These are phyloP conservation scores for Danaus melanippus DNA, from an alignment of 1,140 invertebrate genomes.

Conservation along the genomic window DNA sequence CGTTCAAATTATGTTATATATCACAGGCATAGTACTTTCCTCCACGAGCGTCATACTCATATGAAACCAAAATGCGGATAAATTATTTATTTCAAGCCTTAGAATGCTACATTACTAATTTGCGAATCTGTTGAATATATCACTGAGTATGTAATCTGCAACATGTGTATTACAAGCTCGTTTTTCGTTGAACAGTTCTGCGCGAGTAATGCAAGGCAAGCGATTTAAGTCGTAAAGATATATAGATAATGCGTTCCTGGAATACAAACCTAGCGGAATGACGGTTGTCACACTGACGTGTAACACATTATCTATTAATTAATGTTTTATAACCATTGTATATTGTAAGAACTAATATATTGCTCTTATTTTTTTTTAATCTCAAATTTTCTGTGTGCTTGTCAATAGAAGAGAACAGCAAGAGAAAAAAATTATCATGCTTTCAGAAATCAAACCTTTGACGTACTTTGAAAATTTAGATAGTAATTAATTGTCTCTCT, in stretches of 20 bases:
- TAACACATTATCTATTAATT: slow-evolving; percentile 1
- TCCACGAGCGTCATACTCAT: too few relatives aligned
- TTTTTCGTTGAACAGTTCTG: slow-evolving; percentile 15
- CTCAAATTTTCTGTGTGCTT: too few relatives aligned
- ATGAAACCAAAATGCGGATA: too few relatives aligned
- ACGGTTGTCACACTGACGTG: slow-evolving; percentile 20
- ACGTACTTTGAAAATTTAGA: too few relatives aligned
- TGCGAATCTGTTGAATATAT: background rate
- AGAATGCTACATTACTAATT: background rate
- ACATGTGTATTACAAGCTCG: slow-evolving; percentile 21
- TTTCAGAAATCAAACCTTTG: too few relatives aligned
- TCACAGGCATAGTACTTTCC: too few relatives aligned
- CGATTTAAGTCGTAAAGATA: slow-evolving; percentile 35
- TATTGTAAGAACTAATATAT: too few relatives aligned
- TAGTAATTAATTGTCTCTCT: too few relatives aligned
- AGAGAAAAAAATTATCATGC: too few relatives aligned
- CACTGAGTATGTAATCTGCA: background rate
- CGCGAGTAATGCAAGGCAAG: slow-evolving; percentile 30
- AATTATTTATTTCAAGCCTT: background rate
- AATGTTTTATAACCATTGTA: background rate
- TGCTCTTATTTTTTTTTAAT: too few relatives aligned
- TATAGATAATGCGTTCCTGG: slow-evolving; percentile 32
- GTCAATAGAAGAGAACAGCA: too few relatives aligned
- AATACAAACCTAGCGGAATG: slow-evolving; percentile 22
- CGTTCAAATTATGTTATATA: too few relatives aligned